Base-by-base conservation (phyloP, 2,797 vertebrate species). In the Acridotheres tristis region DNA sequence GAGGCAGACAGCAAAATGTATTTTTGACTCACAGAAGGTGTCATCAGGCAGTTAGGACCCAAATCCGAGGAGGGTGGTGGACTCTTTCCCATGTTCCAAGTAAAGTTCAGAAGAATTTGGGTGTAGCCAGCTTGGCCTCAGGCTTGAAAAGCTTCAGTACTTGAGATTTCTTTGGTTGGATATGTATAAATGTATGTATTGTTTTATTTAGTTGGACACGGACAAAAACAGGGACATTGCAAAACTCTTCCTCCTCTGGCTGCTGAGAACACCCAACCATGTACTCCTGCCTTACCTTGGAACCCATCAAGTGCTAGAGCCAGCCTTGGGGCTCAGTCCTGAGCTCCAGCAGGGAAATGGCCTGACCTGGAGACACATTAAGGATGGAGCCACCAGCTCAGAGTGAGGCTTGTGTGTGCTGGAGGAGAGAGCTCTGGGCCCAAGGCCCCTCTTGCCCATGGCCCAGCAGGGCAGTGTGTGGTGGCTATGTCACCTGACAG, bases 371-470 rank as follows among this genome's bases (percentile, higher is more conserved):
- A 34, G 38, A 22, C 8, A 38, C 13, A 3, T 17, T 25, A 48
- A 25, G 0, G 4, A 15, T 1, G 6, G 43, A 62, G 30, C 36
- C 65, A 38, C 27, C 30, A 54, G 36, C 57, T 42, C 61, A 73
- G 11, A 36, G 17, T n/a, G 47, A 62, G 45, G n/a, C 36, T 30
- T 38, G 17, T 10, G 6, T 4, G 18, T 55, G n/a, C 55, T 1
- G 3, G 48, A 67, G 77, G 50, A 78, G 45, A 40, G 63, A 65
- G 12, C 22, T 75, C 89, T 1, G 30, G 45, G 30, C 50, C 32
- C 0, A 2, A 43, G 59, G 16, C 4, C 43, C 15, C 47, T 69
- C 29, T 63, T 51, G 23, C 34, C 1, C 1, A 2, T 25, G 73
- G 50, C 71, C 32, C 38, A 30, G 38, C 7, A 2, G 43, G 50